Evolutionary conservation across 2,888 invertebrate genomes (phyloP).

Genomic region (Diaphora mendica): DNA sequence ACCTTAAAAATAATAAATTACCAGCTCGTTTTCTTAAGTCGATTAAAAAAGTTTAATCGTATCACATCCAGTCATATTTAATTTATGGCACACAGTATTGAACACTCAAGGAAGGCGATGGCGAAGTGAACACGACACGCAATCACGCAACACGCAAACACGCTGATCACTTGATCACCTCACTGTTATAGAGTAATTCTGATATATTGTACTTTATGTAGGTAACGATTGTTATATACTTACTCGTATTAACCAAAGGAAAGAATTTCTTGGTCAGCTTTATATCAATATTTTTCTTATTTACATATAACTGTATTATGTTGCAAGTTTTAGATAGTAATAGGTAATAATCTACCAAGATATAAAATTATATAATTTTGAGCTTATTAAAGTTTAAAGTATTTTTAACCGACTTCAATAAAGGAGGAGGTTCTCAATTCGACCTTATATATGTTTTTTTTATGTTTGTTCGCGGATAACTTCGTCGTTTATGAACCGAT

Average conservation of each 20-base stretch:
- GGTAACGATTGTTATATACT: neutral
- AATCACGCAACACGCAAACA: constrained; percentile 71
- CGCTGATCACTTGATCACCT: constrained; percentile 69
- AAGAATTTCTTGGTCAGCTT: neutral
- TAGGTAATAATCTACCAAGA: neutral
- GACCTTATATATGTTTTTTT: no score
- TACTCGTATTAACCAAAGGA: neutral
- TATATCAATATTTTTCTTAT: neutral
- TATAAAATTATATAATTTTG: neutral
- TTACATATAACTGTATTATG: neutral
- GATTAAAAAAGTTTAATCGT: neutral
- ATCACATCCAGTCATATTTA: constrained; percentile 31
- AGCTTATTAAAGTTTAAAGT: neutral
- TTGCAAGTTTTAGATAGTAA: neutral
- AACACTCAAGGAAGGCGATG: constrained; percentile 77
- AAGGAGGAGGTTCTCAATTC: no score
- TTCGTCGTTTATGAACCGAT: no score
- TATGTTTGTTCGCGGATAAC: no score
- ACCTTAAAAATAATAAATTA: neutral
- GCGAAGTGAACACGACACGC: constrained; percentile 77
- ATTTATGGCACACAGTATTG: constrained; percentile 66
- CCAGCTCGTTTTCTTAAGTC: neutral
- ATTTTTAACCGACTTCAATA: no score
- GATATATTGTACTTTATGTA: neutral
- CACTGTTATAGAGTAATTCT: neutral